Evolutionary conservation across 2,888 invertebrate species (phyloP), one percentile per base, ranked within the genome.

Genomic region (Eurytoma adleriae): DNA sequence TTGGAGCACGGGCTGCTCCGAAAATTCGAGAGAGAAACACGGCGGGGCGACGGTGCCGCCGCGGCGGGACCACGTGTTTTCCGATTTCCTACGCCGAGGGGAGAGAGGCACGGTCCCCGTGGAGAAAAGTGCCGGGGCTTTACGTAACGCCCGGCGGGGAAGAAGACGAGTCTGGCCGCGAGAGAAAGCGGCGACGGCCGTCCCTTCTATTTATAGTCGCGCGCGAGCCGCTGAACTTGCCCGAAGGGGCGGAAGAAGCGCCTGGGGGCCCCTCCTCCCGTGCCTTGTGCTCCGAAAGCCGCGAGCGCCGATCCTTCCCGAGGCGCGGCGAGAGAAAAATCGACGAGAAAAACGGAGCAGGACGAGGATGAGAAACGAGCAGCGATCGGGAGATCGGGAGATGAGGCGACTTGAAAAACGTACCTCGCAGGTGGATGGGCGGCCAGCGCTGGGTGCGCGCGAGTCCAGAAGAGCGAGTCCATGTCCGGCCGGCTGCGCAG

Each of bases 171-270:
- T 40, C 40, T 40, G 40, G 40, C 40, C 40, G 40, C 3, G 69
- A 40, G 24, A 50, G 24, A 61, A 30, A 71, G 50, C 24, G 71
- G 40, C 20, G 48, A 61, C 27, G 14, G 2, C 16, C 16, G 57
- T n/a, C 68, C 56, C 68, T 79, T 66, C 75, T 79, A 79, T 79
- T 79, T 64, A 79, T 79, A 79, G 79, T 40, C 64, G 64, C 59
- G 40, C n/a, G 66, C 52, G 48, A 54, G 61, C 30, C 24, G 71
- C 59, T 78, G 71, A 79, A 79, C 79, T 79, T 74, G 79, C 69
- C 64, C 73, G 79, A 48, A n/a, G 64, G 12, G n/a, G 64, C 73
- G 79, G 69, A 79, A 74, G 79, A 79, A 74, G 79, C 70, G 61
- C 59, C 66, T 48, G 13, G 16, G 54, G 50, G 59, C 59, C 48